Evolutionary conservation across 2,113 vertebrate species (phyloP), one percentile per base, ranked within the genome.

Genomic region (Melanerpes formicivorus): DNA sequence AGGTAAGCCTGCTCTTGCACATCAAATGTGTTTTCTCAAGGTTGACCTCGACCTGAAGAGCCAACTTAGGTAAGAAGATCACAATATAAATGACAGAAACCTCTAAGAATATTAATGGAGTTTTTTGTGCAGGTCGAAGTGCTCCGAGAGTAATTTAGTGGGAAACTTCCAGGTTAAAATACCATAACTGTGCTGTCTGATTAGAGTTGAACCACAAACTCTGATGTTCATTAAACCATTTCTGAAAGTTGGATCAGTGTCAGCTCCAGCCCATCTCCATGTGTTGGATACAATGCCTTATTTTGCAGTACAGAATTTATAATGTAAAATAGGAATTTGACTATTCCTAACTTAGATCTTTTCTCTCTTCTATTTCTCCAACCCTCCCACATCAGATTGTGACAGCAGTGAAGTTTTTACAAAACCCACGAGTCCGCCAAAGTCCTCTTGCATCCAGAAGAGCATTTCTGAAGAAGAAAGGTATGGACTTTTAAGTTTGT

Each of bases 391-490:
- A 44, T 78, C 97, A 99, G 99, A 98, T 99, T 95, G 97, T 98
- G 88, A 99, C 99, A 29, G 99, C 99, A 73, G 98, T 99, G 93
- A 99, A 99, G 97, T 99, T 99, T 97, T 97, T 99, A 58, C 99
- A 99, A 96, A 99, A 99, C 97, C 98, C 98, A 18, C 98, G 99
- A 84, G 99, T 99, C 71, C 98, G 98, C 58, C 98, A 99, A 94
- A 99, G 99, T 91, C 98, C 99, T 3, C 82, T 99, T 72, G 97
- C 97, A 69, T 98, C 97, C 95, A 98, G 98, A 97, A 99, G 98
- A 98, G 98, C 98, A 3, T 99, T 99, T 96, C 97, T 99, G 90
- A 99, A 99, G 98, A 99, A 99, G 96, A 99, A 99, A 99, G 99
- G 99, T 99, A 99, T 95, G 59, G 21, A 19, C 64, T 89, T 59